phyloP scores from a whole-genome alignment of 2,888 invertebrate species.

The Pseudococcus jackbeardsleyi region DNA sequence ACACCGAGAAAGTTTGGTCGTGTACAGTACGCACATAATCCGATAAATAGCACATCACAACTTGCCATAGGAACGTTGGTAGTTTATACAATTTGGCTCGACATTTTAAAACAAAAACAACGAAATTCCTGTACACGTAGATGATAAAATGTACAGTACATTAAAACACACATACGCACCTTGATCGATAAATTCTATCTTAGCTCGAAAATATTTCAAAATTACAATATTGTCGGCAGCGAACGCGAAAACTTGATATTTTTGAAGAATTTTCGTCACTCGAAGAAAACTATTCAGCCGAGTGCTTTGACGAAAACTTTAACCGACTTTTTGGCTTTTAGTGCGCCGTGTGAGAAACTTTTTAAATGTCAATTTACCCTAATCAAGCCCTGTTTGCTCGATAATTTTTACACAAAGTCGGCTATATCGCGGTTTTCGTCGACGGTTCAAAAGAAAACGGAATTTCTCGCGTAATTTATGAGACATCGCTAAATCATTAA shows the following conservation, averaged over 20 bases:
- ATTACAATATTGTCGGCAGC: no score
- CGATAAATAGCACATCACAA: not conserved
- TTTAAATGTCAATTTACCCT: not conserved
- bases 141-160: no score
- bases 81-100: no score
- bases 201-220: no score
- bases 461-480: constrained; percentile 5
- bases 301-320: not conserved
- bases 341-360: not conserved
- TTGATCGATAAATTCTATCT: no score
- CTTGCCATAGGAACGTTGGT: not conserved
- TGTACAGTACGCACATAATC: not conserved
- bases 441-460: not conserved
- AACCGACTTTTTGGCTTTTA: not conserved
- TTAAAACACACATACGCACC: no score
- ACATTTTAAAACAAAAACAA: no score
- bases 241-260: not conserved
- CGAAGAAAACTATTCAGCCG: not conserved
- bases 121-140: no score
- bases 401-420: not conserved
- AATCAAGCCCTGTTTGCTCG: not conserved
- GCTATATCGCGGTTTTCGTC: not conserved
- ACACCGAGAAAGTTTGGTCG: not conserved
- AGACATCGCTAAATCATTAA: constrained; percentile 20
- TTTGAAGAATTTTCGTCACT: no score